Evolutionary conservation across 30 jellyfish, hydroid and myxozoan species (phyloP), one percentile per base, ranked within the genome.

Genomic region (Aurelia sp.): DNA sequence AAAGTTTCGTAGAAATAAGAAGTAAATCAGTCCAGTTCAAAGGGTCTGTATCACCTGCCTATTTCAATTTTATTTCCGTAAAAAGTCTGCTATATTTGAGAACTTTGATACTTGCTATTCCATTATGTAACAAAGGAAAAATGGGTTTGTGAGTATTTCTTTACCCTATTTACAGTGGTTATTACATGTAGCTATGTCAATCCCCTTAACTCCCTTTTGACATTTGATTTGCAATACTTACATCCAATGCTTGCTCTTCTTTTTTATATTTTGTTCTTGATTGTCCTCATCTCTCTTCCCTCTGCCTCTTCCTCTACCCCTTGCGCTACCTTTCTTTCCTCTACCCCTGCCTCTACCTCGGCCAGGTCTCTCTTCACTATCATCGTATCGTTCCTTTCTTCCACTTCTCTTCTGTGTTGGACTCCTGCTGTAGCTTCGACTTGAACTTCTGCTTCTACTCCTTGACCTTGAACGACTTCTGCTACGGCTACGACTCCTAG

Each of bases 291-390:
- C 91, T 47, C 78, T 73, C 33, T 58, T 76, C 6, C 84, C 89
- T 69, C 85, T 38, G 11, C 93, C 88, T 38, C 65, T 72, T 8
- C 88, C 88, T 65, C 89, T 63, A 35, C 95, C 86, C 35, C 88
- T 74, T 8, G 74, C 91, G 15, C 87, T 27, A 12, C 87, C 85
- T 52, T 31, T 73, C 57, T 61, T 80, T 66, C 88, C 92, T 41
- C 81, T 72, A 2, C 85, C 84, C 21, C 33, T 59, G 41, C 78
- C 78, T 80, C 67, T 79, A 22, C 38, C 68, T n/a, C 44, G 21
- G 12, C 9, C 19, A 22, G 30, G 13, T 6, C 22, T 18, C 80
- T 16, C 85, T 18, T n/a, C 79, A 13, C 44, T 78, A 15, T 74
- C 80, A 40, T 19, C 22, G 12, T 66, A 52, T 27, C 78, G 55